Evolutionary conservation across 2,888 invertebrate genomes (phyloP), one percentile per base, ranked within the genome.

Genomic region (Eumacrocentrus americanus): DNA sequence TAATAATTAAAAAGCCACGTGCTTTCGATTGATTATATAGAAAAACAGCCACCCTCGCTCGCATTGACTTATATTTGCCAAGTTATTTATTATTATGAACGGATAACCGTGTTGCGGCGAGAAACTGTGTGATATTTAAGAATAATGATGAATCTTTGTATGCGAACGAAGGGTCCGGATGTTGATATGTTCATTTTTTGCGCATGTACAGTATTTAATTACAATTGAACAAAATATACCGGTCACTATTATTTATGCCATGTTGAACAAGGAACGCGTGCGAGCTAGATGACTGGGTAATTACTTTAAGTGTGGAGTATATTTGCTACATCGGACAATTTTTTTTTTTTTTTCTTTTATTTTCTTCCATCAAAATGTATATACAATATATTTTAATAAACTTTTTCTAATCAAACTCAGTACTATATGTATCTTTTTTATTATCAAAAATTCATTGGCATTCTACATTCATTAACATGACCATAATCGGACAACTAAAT

Each of bases 51-150:
- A 6, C 11, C 2, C 23, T 11, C 23, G 12, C 12, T 22, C 20
- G 20, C 5, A 44, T 22, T 23, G 22, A 46, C 14, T 23, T 12
- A 46, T 25, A 14, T 22, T 25, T 46, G 23, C 11, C 46, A 46
- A 46, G 20, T 46, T 25, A 46, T 46, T 46, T 46, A 44, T 34
- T 46, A 22, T 16, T 7, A 23, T 23, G 46, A 20, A 44, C 40
- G 40, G n/a, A n/a, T n/a, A n/a, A n/a, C n/a, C 20, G 12, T 40
- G 22, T 35, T 46, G 12, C 35, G 34, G 14, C 40, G 22, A 46
- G 66, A 67, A 67, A 69, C 67, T 72, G 74, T 73, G 76, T 76
- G 77, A 76, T 78, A 76, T 70, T 75, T 75, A 76, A 74, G 68
- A 68, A 52, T 68, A 66, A 69, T 60, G 52, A 62, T 64, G 65